Evolutionary conservation across 2,113 vertebrate genomes (phyloP).

Genomic region (Scopus umbretta): DNA sequence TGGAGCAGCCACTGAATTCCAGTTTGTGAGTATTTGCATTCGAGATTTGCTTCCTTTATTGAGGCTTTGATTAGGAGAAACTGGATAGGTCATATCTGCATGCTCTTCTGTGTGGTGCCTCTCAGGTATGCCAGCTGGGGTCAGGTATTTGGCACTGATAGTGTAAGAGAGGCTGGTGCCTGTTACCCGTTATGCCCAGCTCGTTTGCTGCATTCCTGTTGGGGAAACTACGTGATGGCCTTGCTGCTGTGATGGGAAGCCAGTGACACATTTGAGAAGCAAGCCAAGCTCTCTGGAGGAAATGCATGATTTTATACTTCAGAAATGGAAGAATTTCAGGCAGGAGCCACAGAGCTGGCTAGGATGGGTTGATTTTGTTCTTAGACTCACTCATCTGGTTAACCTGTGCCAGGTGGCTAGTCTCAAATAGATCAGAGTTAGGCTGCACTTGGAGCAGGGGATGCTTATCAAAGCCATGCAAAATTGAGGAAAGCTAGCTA

Average conservation of each 20-base stretch:
- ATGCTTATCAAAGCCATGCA: background rate
- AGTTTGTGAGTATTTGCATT: constrained; percentile 87
- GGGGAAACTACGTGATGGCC: background rate
- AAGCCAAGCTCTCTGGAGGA: background rate
- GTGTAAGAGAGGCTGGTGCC: background rate
- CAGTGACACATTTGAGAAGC: background rate
- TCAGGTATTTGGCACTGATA: background rate
- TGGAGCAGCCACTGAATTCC: constrained; percentile 96
- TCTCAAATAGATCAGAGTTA: background rate
- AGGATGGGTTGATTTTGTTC: background rate
- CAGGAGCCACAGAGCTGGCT: background rate
- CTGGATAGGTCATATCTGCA: background rate
- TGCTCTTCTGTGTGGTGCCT: background rate
- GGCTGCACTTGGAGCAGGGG: background rate
- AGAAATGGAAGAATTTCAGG: background rate
- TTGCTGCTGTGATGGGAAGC: background rate
- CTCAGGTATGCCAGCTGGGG: background rate
- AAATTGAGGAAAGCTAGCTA: background rate
- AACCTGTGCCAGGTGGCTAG: background rate
- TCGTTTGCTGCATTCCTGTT: accelerated
- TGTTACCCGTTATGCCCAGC: accelerated
- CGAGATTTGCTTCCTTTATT: background rate
- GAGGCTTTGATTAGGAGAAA: background rate
- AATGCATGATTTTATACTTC: background rate
- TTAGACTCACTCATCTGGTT: background rate